Evolutionary conservation across 2,113 vertebrate species (phyloP).

Genomic region (Syrrhaptes paradoxus): DNA sequence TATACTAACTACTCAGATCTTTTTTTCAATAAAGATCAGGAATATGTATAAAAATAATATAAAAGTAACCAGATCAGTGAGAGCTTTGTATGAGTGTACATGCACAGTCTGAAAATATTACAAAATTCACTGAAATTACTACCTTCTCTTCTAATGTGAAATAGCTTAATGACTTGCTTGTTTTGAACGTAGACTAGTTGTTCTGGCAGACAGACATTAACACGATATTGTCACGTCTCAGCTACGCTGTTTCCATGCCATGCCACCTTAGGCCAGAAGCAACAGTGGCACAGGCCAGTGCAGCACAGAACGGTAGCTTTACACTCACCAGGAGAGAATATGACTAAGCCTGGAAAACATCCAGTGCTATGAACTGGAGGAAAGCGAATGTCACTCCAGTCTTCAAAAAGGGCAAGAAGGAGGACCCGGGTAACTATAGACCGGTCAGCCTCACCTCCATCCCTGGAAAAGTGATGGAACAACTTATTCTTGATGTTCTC

Average conservation of each 20-base stretch:
- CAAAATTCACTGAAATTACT: background rate
- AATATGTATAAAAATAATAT: background rate
- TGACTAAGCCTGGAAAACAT: background rate
- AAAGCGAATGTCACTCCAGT: too few relatives aligned
- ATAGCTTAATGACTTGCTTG: background rate
- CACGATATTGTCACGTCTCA: background rate
- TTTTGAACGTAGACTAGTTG: background rate
- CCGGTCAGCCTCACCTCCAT: too few relatives aligned
- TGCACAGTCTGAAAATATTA: background rate
- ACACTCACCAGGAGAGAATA: background rate
- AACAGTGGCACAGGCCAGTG: fast-evolving
- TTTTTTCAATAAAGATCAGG: background rate
- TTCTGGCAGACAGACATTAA: background rate
- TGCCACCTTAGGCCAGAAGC: background rate
- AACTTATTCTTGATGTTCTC: too few relatives aligned
- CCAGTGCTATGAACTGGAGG: too few relatives aligned
- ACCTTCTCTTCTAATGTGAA: background rate
- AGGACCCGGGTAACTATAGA: too few relatives aligned
- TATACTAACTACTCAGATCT: background rate
- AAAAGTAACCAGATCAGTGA: background rate
- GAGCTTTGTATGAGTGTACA: background rate
- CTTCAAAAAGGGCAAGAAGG: too few relatives aligned
- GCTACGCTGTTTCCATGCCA: background rate
- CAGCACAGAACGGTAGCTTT: background rate
- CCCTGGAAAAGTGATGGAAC: too few relatives aligned